These are phyloP conservation scores for Scaptomyza caliginosa DNA, from an alignment of 2,888 invertebrate species.

Conservation along the genomic window DNA sequence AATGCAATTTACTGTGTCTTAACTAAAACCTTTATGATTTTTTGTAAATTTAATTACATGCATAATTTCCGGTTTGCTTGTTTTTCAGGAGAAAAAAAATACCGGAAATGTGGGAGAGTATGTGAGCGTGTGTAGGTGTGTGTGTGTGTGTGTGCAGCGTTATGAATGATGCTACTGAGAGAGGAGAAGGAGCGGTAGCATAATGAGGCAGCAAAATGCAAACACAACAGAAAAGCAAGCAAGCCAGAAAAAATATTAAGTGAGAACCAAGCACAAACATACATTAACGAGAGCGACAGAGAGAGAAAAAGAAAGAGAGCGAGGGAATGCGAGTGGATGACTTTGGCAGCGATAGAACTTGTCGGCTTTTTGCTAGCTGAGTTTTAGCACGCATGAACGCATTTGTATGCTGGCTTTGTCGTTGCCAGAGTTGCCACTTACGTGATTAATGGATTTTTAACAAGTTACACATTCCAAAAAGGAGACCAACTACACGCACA, in stretches of 20 bases:
- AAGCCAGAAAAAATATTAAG: constrained; percentile 64
- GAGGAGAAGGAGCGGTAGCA: constrained; percentile 6
- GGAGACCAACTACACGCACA: constrained; percentile 38
- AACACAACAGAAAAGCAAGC: constrained; percentile 63
- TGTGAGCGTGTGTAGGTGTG: too few relatives aligned
- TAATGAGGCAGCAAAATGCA: constrained; percentile 76
- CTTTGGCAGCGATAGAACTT: constrained; percentile 30
- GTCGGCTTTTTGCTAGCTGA: constrained; percentile 64
- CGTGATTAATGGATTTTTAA: constrained; percentile 82
- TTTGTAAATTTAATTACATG: constrained; percentile 55
- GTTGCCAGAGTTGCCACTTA: constrained; percentile 76
- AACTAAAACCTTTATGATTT: constrained; percentile 31
- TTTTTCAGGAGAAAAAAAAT: constrained; percentile 20
- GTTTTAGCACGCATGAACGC: constrained; percentile 74
- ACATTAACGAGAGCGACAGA: constrained; percentile 7
- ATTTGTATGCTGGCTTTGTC: constrained; percentile 80
- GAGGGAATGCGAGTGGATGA: neutral
- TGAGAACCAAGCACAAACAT: constrained; percentile 33
- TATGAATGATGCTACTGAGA: constrained; percentile 17
- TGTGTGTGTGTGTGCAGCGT: neutral
- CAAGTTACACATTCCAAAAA: constrained; percentile 73
- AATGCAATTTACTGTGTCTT: constrained; percentile 21
- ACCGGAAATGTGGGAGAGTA: neutral
- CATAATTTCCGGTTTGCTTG: constrained; percentile 51
- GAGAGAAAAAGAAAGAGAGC: neutral